phyloP scores from a whole-genome alignment of 2,888 invertebrate genomes.

The Cordilura impudica region DNA sequence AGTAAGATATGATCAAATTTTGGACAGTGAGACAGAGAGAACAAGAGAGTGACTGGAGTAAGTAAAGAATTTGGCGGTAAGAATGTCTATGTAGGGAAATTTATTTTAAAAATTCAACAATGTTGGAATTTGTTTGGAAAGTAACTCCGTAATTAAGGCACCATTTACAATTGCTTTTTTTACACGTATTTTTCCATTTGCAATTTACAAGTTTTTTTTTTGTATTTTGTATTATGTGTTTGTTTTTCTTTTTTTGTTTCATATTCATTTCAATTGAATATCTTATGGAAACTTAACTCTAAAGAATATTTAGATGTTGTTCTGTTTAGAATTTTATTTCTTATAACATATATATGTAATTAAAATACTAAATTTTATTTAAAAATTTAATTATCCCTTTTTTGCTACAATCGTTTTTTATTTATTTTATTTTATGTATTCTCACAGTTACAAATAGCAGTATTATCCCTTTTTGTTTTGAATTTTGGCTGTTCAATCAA shows the following conservation, averaged over 20 bases:
- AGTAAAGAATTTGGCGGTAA: background rate
- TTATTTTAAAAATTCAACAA: conserved; percentile 50
- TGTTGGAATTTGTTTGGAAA: conserved; percentile 67
- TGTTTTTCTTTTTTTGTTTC: conserved; percentile 13
- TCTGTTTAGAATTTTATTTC: conserved; percentile 16
- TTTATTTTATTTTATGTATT: conserved; percentile 13
- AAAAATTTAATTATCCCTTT: conserved; percentile 57
- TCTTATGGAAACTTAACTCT: conserved; percentile 44
- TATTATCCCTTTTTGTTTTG: conserved; percentile 7
- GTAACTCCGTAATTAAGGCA: conserved; percentile 77
- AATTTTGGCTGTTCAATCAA: background rate
- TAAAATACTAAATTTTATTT: conserved; percentile 31
- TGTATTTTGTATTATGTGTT: conserved; percentile 19
- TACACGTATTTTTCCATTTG: conserved; percentile 76
- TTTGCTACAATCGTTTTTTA: conserved; percentile 65
- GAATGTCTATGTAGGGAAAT: conserved; percentile 18
- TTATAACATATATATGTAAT: too few relatives aligned
- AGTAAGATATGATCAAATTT: background rate
- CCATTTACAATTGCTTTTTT: conserved; percentile 78
- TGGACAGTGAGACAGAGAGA: background rate
- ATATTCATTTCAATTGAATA: conserved; percentile 11
- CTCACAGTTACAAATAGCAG: conserved; percentile 12
- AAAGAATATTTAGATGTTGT: conserved; percentile 29
- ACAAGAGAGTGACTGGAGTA: background rate
- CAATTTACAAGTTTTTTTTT: conserved; percentile 71